Conservation (phyloP, 1,140 invertebrate genomes). For the Polypedilum vanderplanki region DNA sequence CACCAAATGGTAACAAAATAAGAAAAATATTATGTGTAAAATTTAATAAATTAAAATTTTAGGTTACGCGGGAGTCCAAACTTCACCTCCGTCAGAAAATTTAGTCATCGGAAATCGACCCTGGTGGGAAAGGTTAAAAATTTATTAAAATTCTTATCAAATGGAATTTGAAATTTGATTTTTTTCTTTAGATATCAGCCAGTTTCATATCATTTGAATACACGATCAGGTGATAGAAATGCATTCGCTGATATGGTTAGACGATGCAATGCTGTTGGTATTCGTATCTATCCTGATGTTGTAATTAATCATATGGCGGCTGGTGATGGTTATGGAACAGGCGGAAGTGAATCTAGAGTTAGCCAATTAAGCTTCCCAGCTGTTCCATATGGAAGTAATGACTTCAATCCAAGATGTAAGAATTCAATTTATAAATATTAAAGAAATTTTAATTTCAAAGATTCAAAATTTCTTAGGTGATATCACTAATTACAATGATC, state of each 20-base stretch:
- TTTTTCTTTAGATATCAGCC: constrained; percentile 37
- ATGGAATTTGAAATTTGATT: background rate
- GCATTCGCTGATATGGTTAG: constrained; percentile 69
- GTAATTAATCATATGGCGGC: constrained; percentile 73
- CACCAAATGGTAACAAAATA: no score
- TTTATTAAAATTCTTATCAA: background rate
- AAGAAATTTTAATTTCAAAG: background rate
- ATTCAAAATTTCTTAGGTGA: constrained; percentile 43
- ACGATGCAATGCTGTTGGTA: constrained; percentile 64
- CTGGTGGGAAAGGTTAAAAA: constrained; percentile 65
- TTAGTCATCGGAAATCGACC: constrained; percentile 45
- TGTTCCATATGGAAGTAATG: constrained; percentile 49
- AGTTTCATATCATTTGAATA: constrained; percentile 62
- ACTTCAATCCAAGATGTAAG: constrained; percentile 48
- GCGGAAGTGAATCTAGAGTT: background rate
- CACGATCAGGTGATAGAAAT: constrained; percentile 65
- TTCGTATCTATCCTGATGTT: constrained; percentile 67
- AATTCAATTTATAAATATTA: background rate
- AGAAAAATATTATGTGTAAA: no score
- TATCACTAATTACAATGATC: constrained; percentile 46
- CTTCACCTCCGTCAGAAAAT: constrained; percentile 56
- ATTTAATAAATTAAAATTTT: no score
- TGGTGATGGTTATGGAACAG: constrained; percentile 36
- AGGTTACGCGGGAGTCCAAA: constrained; percentile 75
- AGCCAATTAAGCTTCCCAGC: constrained; percentile 45